Conservation (phyloP, 2,888 invertebrate genomes). For the Netelia melanura region DNA sequence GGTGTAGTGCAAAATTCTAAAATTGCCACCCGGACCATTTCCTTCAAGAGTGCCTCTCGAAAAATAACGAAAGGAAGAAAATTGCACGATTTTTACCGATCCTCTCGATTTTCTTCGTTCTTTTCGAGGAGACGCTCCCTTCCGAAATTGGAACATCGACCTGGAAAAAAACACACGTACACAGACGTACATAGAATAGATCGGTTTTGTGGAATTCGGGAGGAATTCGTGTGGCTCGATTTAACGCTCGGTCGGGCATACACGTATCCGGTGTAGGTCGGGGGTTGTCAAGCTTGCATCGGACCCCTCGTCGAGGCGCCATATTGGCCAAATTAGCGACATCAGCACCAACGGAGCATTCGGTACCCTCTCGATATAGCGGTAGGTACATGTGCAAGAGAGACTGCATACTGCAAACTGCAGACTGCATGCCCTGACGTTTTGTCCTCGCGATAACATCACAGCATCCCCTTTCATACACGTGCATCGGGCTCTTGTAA, state of each 20-base stretch:
- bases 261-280: background rate
- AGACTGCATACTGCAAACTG: conserved; percentile 64
- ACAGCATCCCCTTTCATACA: background rate
- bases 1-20: too few relatives aligned
- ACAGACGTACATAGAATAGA: too few relatives aligned
- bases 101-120: too few relatives aligned
- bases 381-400: background rate
- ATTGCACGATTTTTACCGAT: too few relatives aligned
- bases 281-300: background rate
- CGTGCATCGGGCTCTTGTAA: background rate
- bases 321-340: background rate
- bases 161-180: too few relatives aligned
- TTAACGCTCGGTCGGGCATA: background rate
- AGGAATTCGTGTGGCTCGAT: background rate
- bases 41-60: too few relatives aligned
- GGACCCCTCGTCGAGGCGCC: background rate
- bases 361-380: background rate
- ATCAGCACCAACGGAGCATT: background rate
- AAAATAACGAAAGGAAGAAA: too few relatives aligned
- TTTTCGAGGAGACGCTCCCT: too few relatives aligned
- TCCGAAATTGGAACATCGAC: too few relatives aligned
- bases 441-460: conserved; percentile 1
- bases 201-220: background rate
- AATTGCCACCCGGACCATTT: too few relatives aligned
- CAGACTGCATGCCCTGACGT: conserved; percentile 33